phyloP scores from a whole-genome alignment of 2,797 vertebrate species.

The Sebastes flavidus region DNA sequence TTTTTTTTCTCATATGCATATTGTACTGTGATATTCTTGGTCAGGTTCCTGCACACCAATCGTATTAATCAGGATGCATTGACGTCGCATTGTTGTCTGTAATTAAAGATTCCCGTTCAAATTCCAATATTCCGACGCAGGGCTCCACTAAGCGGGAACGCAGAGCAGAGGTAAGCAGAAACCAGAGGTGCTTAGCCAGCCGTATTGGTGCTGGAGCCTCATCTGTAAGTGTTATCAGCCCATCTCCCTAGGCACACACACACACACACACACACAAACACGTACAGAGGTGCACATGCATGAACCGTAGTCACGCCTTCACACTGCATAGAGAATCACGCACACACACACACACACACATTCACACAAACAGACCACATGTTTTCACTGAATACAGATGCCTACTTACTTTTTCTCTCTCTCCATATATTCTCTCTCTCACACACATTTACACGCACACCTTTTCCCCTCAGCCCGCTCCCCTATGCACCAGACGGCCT shows the following conservation, averaged over 20 bases:
- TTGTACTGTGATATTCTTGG: background rate
- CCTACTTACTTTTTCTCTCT: constrained; percentile 38
- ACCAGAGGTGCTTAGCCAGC: constrained; percentile 84
- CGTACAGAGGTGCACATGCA: constrained; percentile 11
- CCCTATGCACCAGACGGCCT: constrained; percentile 67
- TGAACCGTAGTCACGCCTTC: constrained; percentile 18
- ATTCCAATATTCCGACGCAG: constrained; percentile 65
- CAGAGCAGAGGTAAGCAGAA: constrained; percentile 82
- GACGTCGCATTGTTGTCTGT: constrained; percentile 58
- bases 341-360: constrained; percentile 12
- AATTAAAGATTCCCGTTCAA: constrained; percentile 76
- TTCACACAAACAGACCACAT: constrained; percentile 30
- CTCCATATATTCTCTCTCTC: constrained; percentile 18
- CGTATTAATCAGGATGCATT: constrained; percentile 66
- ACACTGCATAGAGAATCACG: constrained; percentile 10
- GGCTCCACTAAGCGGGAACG: constrained; percentile 48
- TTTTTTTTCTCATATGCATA: background rate
- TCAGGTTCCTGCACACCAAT: constrained; percentile 22
- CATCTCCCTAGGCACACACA: constrained; percentile 72
- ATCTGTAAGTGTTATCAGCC: constrained; percentile 84
- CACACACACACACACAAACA: constrained; percentile 27
- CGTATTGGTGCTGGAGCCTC: constrained; percentile 78
- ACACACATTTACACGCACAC: constrained; percentile 52
- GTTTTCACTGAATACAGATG: constrained; percentile 67
- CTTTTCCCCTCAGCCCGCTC: constrained; percentile 68